Evolutionary conservation across 2,797 vertebrate genomes (phyloP).

Genomic region (Chelonia mydas): DNA sequence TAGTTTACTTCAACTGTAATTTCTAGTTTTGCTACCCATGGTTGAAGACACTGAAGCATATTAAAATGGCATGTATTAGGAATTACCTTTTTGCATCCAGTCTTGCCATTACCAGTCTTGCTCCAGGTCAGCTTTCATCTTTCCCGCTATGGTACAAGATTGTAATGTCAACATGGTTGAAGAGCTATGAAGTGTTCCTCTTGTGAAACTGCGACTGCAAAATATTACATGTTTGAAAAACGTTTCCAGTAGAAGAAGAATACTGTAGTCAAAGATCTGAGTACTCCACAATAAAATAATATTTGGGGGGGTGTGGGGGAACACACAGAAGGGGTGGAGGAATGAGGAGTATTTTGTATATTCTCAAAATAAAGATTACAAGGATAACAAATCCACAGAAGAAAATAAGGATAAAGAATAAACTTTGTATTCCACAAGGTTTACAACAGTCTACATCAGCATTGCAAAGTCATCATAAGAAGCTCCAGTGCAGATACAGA

Average conservation of each 20-base stretch:
- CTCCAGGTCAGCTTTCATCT: slow-evolving; percentile 83
- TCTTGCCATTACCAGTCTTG: slow-evolving; percentile 87
- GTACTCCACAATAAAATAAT: background rate
- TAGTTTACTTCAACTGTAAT: background rate
- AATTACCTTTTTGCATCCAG: slow-evolving; percentile 90
- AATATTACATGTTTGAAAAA: slow-evolving; percentile 35
- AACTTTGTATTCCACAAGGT: background rate
- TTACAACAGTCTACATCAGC: background rate
- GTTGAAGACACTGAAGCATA: background rate
- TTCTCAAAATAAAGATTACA: background rate
- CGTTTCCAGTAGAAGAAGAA: slow-evolving; percentile 40
- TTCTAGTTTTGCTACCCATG: background rate
- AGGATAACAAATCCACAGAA: background rate
- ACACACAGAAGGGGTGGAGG: background rate
- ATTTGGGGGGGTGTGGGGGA: background rate
- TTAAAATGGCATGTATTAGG: background rate
- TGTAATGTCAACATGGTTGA: slow-evolving; percentile 93
- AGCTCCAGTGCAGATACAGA: background rate
- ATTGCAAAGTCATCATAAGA: background rate
- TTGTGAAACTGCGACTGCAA: slow-evolving; percentile 91
- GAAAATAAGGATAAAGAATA: background rate
- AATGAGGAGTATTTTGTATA: background rate
- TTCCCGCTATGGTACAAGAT: slow-evolving; percentile 89
- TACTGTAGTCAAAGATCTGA: background rate
- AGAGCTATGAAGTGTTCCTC: slow-evolving; percentile 91